Percentiles rank a stretch among this genome's conserved stretches.
These are phyloP conservation scores for Serilophus lunatus DNA, from an alignment of 2,113 vertebrate species.

Conservation along the genomic window DNA sequence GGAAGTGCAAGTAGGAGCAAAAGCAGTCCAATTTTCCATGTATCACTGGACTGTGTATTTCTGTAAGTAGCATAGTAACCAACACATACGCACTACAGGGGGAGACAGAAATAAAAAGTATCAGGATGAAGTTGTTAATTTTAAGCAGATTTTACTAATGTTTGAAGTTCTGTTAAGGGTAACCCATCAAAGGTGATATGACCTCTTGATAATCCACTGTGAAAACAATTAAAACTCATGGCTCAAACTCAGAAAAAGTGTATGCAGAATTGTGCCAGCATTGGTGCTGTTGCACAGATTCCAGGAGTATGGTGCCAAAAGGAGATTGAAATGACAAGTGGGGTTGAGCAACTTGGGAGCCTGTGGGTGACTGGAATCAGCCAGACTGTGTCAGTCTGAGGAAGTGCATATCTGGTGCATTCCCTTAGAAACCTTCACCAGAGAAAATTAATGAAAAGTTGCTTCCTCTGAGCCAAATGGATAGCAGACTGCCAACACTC, in stretches of 20 bases:
- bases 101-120: background rate
- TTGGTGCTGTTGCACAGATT: background rate
- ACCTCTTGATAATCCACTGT: background rate
- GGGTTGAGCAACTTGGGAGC: background rate
- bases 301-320: accelerated
- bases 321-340: background rate
- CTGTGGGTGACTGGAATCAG: background rate
- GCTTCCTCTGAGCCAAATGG: background rate
- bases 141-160: background rate
- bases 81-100: background rate
- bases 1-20: background rate
- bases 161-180: background rate
- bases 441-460: background rate
- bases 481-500: background rate
- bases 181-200: background rate
- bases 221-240: background rate
- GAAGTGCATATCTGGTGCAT: background rate
- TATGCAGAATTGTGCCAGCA: background rate
- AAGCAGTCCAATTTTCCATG: background rate
- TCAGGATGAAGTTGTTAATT: background rate
- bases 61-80: background rate
- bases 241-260: background rate
- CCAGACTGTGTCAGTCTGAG: background rate
- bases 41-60: background rate
- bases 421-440: background rate